Conservation (phyloP, 2,797 vertebrate species). For the Spinibarbus caldwelli region DNA sequence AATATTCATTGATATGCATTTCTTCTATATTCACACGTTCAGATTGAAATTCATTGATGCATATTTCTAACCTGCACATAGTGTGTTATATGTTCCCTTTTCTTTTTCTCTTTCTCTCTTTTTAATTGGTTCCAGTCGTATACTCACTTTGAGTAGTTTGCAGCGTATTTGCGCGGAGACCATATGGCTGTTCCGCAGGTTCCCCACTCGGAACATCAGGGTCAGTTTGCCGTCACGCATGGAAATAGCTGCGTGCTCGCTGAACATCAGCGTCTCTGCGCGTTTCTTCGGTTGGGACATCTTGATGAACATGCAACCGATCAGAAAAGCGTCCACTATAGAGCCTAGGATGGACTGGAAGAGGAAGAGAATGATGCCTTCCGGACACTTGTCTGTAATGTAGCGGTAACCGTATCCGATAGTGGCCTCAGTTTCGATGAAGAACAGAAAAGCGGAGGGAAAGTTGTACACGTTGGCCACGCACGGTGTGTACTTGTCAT, state of each 20-base stretch:
- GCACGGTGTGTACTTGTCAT: slow-evolving; percentile 95
- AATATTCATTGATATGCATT: not conserved
- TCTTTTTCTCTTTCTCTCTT: not conserved
- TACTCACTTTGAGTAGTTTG: slow-evolving; percentile 97
- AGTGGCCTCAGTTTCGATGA: slow-evolving; percentile 97
- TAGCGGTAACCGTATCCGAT: slow-evolving; percentile 98
- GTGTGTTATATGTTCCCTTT: not conserved
- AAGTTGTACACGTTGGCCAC: slow-evolving; percentile 99
- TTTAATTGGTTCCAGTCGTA: not conserved
- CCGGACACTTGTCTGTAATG: slow-evolving; percentile 98
- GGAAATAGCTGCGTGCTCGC: slow-evolving; percentile 94
- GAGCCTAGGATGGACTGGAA: slow-evolving; percentile 98
- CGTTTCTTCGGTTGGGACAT: slow-evolving; percentile 99
- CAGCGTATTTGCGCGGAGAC: slow-evolving; percentile 99
- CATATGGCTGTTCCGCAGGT: slow-evolving; percentile 99
- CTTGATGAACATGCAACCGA: slow-evolving; percentile 99
- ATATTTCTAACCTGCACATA: not conserved
- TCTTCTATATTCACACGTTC: not conserved
- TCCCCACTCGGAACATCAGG: slow-evolving; percentile 98
- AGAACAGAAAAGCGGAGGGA: slow-evolving; percentile 97
- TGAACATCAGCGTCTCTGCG: slow-evolving; percentile 98
- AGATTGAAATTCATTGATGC: not conserved
- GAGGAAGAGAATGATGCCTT: slow-evolving; percentile 98
- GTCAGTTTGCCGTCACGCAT: slow-evolving; percentile 98
- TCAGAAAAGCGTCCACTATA: slow-evolving; percentile 97